Conservation (phyloP, 2,888 invertebrate genomes). For the Ryuthela nishihirai region DNA sequence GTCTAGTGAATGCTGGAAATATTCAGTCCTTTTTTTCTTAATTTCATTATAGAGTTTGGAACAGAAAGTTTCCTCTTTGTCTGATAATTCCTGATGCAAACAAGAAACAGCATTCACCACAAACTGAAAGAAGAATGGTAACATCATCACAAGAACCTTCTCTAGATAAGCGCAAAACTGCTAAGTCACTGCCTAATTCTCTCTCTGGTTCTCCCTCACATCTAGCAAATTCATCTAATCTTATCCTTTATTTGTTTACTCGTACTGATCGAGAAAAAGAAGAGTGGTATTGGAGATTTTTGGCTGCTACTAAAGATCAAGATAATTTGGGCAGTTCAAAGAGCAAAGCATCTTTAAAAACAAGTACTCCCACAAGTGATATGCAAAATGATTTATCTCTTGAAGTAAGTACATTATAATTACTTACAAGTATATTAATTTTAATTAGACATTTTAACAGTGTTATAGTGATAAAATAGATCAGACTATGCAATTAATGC, state of each 20-base stretch:
- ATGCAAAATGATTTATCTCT: too few species aligned
- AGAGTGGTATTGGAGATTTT: slow-evolving; percentile 69
- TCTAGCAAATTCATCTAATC: neutral
- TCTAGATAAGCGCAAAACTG: neutral
- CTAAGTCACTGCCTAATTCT: slow-evolving; percentile 3
- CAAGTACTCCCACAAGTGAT: too few species aligned
- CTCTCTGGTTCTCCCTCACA: neutral
- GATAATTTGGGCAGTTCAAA: too few species aligned
- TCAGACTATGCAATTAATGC: too few species aligned
- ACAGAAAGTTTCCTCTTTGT: slow-evolving; percentile 89
- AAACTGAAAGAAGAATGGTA: neutral
- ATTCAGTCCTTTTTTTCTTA: too few species aligned
- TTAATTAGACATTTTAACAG: too few species aligned
- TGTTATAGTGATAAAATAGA: too few species aligned
- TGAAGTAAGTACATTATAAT: too few species aligned
- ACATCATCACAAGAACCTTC: neutral
- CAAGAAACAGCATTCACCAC: neutral
- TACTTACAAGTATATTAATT: too few species aligned
- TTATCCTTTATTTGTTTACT: slow-evolving; percentile 61
- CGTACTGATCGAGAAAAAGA: slow-evolving; percentile 84
- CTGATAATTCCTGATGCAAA: slow-evolving; percentile 53
- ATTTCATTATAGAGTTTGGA: slow-evolving; percentile 58
- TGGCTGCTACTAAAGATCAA: too few species aligned
- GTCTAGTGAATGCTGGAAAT: too few species aligned
- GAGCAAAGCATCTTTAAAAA: too few species aligned